Evolutionary conservation across 1,140 invertebrate species (phyloP).

Genomic region (Drosophila nebulosa): DNA sequence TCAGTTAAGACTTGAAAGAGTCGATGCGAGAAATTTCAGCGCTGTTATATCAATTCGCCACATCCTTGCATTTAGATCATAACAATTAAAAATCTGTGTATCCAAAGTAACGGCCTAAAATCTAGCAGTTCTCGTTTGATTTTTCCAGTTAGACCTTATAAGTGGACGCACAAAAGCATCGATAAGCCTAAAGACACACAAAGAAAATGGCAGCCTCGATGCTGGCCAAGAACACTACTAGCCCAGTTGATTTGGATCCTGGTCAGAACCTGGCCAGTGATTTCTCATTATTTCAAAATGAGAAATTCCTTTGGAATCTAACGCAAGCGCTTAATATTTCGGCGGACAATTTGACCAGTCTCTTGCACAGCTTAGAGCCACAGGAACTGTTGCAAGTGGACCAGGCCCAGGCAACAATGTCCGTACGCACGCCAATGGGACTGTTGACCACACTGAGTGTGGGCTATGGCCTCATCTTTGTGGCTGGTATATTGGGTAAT

Average conservation of each 20-base stretch:
- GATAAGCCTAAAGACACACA: not conserved
- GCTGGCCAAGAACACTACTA: conserved; percentile 48
- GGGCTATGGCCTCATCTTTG: conserved; percentile 89
- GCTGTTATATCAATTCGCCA: too few species aligned
- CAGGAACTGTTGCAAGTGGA: conserved; percentile 33
- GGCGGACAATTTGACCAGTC: conserved; percentile 64
- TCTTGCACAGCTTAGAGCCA: conserved; percentile 55
- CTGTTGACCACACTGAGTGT: conserved; percentile 84
- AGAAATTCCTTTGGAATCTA: conserved; percentile 71
- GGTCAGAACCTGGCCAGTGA: conserved; percentile 25
- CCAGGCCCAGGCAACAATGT: conserved; percentile 15
- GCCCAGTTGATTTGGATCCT: not conserved
- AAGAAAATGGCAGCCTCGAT: conserved; percentile 48
- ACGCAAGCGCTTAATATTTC: conserved; percentile 79
- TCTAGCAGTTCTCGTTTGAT: not conserved
- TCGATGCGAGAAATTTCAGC: too few species aligned
- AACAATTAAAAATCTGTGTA: too few species aligned
- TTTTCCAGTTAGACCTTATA: conserved; percentile 14
- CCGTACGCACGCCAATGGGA: conserved; percentile 73
- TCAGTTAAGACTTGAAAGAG: too few species aligned
- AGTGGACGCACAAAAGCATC: conserved; percentile 8
- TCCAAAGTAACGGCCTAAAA: not conserved
- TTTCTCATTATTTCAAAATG: conserved; percentile 60
- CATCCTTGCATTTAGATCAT: too few species aligned
- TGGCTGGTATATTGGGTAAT: conserved; percentile 92